These are phyloP conservation scores for Meteorus cinctellus DNA, from an alignment of 2,888 invertebrate species.

Conservation along the genomic window DNA sequence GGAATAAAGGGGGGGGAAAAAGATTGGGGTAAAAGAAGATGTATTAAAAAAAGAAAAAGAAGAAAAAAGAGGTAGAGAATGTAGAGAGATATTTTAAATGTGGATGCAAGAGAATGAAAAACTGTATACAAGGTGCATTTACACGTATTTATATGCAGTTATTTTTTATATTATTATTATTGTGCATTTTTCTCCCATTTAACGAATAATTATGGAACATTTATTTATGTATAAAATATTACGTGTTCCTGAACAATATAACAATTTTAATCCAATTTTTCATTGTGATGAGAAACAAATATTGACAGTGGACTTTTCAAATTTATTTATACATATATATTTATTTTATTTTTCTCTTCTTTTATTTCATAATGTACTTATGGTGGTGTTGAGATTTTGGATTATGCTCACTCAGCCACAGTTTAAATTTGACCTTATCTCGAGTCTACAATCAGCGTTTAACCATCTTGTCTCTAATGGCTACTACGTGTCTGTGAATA, in stretches of 20 bases:
- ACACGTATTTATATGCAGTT: not conserved
- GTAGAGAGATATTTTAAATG: not conserved
- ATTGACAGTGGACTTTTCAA: not conserved
- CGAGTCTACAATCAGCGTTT: constrained; percentile 55
- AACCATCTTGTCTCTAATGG: constrained; percentile 65
- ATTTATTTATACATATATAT: not conserved
- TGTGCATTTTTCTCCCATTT: not conserved
- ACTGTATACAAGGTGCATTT: not conserved
- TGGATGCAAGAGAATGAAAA: constrained; percentile 13
- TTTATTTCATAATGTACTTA: not conserved
- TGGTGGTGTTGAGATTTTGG: constrained; percentile 36
- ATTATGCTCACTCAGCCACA: constrained; percentile 62
- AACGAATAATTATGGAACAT: no score
- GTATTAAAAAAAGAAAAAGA: not conserved
- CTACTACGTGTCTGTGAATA: constrained; percentile 70
- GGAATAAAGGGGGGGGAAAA: not conserved
- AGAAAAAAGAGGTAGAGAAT: not conserved
- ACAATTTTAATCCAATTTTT: not conserved
- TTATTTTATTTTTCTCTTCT: not conserved
- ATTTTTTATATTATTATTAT: not conserved
- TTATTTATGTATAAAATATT: no score
- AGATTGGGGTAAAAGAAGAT: constrained; percentile 18
- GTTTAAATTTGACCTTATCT: constrained; percentile 63
- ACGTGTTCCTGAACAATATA: no score
- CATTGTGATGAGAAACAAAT: not conserved